Base-by-base conservation (phyloP, 2,888 invertebrate species). In the Steromphala cineraria region DNA sequence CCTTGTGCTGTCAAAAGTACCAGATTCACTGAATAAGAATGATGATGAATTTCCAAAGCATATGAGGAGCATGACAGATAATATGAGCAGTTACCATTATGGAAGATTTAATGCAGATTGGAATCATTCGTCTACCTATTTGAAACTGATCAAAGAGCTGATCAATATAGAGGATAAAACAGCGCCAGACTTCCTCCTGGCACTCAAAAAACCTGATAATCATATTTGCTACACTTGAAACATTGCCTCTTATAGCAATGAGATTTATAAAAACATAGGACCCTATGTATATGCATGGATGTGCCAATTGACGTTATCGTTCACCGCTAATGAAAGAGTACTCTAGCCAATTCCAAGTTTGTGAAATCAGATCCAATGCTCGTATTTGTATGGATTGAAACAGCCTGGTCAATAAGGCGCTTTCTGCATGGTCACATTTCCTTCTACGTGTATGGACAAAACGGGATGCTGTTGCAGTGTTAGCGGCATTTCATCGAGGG, bases 341-440 rank as follows among this genome's bases (percentile, higher is more conserved):
- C 62, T 62, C 62, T 21, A 15, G 62, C 62, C 62, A 62, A 62
- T 62, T 62, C 62, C 62, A 62, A 62, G 62, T 62, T 62, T 62
- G 62, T 62, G 62, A 62, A 62, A 62, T 62, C 62, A 62, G 62
- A 62, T 62, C 62, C 15, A 15, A 62, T 62, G 62, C 28, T 28
- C 28, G 62, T 62, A 62, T 62, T 62, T 62, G 28, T 62, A 62
- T 62, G 62, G 62, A 62, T 62, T 62, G 62, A 62, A 62, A 62
- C 21, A 62, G 62, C 62, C 62, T 62, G 62, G 62, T 62, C 62
- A 62, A 62, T 62, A 62, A 62, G 62, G 28, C 21, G 28, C 46
- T 62, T 62, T 62, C 62, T 62, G 62, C 62, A 62, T 62, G 62
- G 62, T 62, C 62, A 62, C 62, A 62, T 62, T 62, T 21, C 62